Evolutionary conservation across 2,888 invertebrate genomes (phyloP).

Genomic region (Poecilobothrus nobilitatus): DNA sequence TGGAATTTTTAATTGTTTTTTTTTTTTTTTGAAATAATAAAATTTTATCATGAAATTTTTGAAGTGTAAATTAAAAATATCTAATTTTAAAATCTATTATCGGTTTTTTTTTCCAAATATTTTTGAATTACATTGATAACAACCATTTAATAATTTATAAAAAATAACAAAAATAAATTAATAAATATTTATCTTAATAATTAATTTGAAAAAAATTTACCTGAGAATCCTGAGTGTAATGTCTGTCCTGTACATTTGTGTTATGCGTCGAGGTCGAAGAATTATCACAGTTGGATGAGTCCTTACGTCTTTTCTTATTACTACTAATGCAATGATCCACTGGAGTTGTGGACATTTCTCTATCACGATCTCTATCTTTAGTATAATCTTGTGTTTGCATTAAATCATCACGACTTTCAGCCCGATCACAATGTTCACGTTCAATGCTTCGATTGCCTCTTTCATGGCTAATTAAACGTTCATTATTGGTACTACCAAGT

Average conservation of each 20-base stretch:
- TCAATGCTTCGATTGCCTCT: slow-evolving; percentile 35
- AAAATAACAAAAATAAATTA: too few relatives aligned
- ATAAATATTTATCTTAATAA: neutral
- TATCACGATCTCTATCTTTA: slow-evolving; percentile 52
- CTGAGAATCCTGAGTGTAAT: slow-evolving; percentile 58
- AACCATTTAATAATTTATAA: too few relatives aligned
- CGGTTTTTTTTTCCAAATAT: too few relatives aligned
- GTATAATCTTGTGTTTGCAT: slow-evolving; percentile 42
- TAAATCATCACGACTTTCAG: slow-evolving; percentile 43
- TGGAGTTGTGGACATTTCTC: slow-evolving; percentile 46
- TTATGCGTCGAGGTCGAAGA: slow-evolving; percentile 52
- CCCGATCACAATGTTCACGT: slow-evolving; percentile 25
- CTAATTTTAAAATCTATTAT: too few relatives aligned
- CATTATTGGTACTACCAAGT: slow-evolving; percentile 25
- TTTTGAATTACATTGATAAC: too few relatives aligned
- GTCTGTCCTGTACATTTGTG: slow-evolving; percentile 51
- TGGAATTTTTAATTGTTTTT: too few relatives aligned
- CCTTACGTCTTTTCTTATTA: slow-evolving; percentile 50
- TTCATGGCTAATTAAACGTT: slow-evolving; percentile 33
- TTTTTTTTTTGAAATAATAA: too few relatives aligned
- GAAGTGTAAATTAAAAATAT: too few relatives aligned
- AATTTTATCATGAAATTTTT: too few relatives aligned
- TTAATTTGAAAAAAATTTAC: slow-evolving; percentile 40
- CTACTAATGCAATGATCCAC: slow-evolving; percentile 48
- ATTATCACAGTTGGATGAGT: slow-evolving; percentile 56